Conservation (phyloP, 2,113 vertebrate species). For the Neodontobutis hainanensis region DNA sequence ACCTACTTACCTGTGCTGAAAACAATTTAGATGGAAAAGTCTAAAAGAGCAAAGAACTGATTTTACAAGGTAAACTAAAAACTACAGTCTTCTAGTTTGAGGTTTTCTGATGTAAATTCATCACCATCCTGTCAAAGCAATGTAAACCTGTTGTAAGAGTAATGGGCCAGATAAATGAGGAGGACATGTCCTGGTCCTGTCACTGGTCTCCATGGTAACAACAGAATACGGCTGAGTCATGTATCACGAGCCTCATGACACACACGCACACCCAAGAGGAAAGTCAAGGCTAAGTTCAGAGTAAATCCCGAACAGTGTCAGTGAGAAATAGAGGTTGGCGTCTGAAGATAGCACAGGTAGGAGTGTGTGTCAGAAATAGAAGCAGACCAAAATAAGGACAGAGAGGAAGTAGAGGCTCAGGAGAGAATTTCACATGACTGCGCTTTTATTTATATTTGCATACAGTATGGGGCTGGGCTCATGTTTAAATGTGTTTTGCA, state of each 20-base stretch:
- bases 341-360: constrained; percentile 55
- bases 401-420: constrained; percentile 13
- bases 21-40: constrained; percentile 8
- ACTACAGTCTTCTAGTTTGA: too few species aligned
- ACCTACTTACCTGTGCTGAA: constrained; percentile 28
- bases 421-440: constrained; percentile 34
- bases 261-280: constrained; percentile 1
- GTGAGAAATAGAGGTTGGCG: constrained; percentile 38
- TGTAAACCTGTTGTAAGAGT: constrained; percentile 6
- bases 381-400: constrained; percentile 28
- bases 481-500: constrained; percentile 26
- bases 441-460: constrained; percentile 10
- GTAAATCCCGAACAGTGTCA: constrained; percentile 68
- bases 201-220: constrained; percentile 54
- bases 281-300: constrained; percentile 56
- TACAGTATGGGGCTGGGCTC: background rate
- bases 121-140: background rate
- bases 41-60: background rate
- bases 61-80: background rate
- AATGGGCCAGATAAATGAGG: constrained; percentile 6
- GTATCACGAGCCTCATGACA: constrained; percentile 32
- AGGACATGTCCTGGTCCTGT: constrained; percentile 19
- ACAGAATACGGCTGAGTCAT: constrained; percentile 29
- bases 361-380: constrained; percentile 28
- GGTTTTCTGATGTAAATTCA: constrained; percentile 12